Evolutionary conservation across 1,140 invertebrate species (phyloP).

Genomic region (Brachionus rubens): DNA sequence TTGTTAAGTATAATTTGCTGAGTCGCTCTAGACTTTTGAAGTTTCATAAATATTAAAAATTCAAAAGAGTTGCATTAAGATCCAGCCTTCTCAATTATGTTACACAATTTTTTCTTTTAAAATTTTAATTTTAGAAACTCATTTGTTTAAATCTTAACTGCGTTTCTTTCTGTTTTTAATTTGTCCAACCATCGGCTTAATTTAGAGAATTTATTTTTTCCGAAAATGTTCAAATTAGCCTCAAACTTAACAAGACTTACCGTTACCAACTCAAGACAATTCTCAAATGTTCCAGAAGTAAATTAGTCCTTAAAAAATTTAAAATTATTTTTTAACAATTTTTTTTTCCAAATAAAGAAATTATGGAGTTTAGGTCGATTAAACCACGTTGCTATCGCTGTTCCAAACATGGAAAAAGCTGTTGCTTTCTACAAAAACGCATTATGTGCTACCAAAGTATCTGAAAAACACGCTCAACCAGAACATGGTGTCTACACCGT

Average conservation of each 20-base stretch:
- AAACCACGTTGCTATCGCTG: slow-evolving; percentile 67
- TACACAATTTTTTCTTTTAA: too few relatives aligned
- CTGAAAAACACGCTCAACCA: slow-evolving; percentile 60
- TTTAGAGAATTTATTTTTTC: neutral
- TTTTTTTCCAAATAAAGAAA: slow-evolving; percentile 5
- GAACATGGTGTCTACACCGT: slow-evolving; percentile 68
- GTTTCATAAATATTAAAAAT: too few relatives aligned
- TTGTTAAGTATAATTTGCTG: too few relatives aligned
- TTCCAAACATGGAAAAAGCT: slow-evolving; percentile 64
- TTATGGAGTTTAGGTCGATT: slow-evolving; percentile 63
- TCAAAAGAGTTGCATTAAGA: too few relatives aligned
- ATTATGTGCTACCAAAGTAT: slow-evolving; percentile 63
- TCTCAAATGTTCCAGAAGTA: slow-evolving; percentile 39
- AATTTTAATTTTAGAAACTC: too few relatives aligned
- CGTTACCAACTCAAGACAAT: neutral
- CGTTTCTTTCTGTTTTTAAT: too few relatives aligned
- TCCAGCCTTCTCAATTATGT: too few relatives aligned
- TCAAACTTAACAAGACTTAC: neutral
- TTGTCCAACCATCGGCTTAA: too few relatives aligned
- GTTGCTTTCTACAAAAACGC: slow-evolving; percentile 64
- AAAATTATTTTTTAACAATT: neutral
- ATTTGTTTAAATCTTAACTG: too few relatives aligned
- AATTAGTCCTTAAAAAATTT: neutral
- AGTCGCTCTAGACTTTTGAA: too few relatives aligned
- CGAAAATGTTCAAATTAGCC: slow-evolving; percentile 35